These are phyloP conservation scores for Caenorhabditis remanei DNA, from an alignment of 1,140 invertebrate genomes.

Conservation along the genomic window DNA sequence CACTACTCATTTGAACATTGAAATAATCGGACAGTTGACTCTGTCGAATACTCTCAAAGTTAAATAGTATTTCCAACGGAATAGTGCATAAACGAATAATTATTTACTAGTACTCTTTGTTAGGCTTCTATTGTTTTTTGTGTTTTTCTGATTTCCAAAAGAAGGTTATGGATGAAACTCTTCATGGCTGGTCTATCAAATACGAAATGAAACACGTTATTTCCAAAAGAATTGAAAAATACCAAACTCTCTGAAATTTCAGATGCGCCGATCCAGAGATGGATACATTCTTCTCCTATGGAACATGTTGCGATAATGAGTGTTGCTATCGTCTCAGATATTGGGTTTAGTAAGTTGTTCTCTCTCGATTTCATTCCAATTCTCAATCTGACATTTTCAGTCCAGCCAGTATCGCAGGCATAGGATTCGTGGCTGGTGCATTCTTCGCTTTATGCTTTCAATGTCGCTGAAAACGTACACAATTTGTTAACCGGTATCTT, in stretches of 20 bases:
- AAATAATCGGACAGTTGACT: too few relatives aligned
- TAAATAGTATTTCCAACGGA: too few relatives aligned
- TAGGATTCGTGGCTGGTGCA: slow-evolving; percentile 59
- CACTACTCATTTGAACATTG: too few relatives aligned
- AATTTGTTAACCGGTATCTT: not conserved
- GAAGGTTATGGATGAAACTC: too few relatives aligned
- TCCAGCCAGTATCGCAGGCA: slow-evolving; percentile 53
- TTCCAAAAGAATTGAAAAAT: too few relatives aligned
- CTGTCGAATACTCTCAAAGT: too few relatives aligned
- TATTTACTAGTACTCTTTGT: too few relatives aligned
- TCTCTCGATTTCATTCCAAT: not conserved
- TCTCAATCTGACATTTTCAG: slow-evolving; percentile 25
- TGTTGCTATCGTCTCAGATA: slow-evolving; percentile 52
- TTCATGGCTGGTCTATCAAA: too few relatives aligned
- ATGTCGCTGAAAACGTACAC: slow-evolving; percentile 6
- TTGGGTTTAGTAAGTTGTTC: slow-evolving; percentile 52
- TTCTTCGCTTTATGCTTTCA: slow-evolving; percentile 60
- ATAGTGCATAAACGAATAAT: too few relatives aligned
- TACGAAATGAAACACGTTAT: too few relatives aligned
- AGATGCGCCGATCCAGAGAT: slow-evolving; percentile 56
- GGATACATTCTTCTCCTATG: slow-evolving; percentile 53
- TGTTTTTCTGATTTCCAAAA: too few relatives aligned
- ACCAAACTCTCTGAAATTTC: slow-evolving; percentile 12
- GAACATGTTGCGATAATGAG: slow-evolving; percentile 54
- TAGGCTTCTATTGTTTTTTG: too few relatives aligned